Base-by-base conservation (phyloP, 2,797 vertebrate genomes). In the Oryzias dopingdopingensis region DNA sequence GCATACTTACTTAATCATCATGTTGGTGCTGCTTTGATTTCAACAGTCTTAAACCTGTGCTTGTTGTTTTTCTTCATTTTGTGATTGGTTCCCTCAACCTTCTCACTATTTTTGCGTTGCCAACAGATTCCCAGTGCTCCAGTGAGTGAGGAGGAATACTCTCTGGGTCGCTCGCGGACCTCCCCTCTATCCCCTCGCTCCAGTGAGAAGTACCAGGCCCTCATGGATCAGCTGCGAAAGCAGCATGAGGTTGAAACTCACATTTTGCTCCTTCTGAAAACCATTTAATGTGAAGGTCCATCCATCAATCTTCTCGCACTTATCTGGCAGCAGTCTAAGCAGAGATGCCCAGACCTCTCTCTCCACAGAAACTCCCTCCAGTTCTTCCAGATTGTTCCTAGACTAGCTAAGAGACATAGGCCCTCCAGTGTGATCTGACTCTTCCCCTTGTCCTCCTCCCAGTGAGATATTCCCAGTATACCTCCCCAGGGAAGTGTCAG, bases 121-220 rank as follows among this genome's bases (percentile, higher is more conserved):
- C 37, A 24, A 46, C 73, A 97, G 96, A 92, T 97, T 45, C 96
- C 96, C 0, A 86, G 76, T 0, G 81, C 88, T 49, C 96, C 96
- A 0, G 69, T 93, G 59, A 91, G 90, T 62, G 94, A 94, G 64
- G 93, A 95, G 0, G 93, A 95, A 49, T 97, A 94, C 22, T 72
- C 83, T 5, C 85, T 97, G 20, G 74, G 84, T 61, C 92, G 89
- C 54, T 88, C 91, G 0, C 89, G 92, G 0, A 84, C 90, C 17
- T 91, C 91, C 0, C 88, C 84, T 1, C 52, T 91, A 29, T 90
- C 94, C 16, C 88, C 92, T 43, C 93, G 92, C 65, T 83, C 87
- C 0, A 84, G 88, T 37, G 87, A 93, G 56, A 93, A 93, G 81
- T 97, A 93, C 49, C 71, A 81, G 0, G 89, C 92, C 26, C 91